Percentiles rank a stretch among this genome's conserved stretches.
These are phyloP conservation scores for Myiopsitta monachus DNA, from an alignment of 2,113 vertebrate genomes.

Conservation along the genomic window DNA sequence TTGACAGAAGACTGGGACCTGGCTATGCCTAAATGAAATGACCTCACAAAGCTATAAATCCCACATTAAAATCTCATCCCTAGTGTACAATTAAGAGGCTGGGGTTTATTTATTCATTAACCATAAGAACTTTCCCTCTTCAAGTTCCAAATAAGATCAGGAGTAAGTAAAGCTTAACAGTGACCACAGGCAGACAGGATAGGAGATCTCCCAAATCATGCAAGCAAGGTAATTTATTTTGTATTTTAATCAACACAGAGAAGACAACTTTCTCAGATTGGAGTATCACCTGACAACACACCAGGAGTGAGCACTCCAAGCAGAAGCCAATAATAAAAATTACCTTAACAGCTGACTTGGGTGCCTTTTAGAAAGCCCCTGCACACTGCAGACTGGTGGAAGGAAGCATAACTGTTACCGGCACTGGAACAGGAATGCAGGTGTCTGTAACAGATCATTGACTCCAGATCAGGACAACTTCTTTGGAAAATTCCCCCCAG, in stretches of 20 bases:
- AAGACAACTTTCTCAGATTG: neutral
- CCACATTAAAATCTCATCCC: neutral
- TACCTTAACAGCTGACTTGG: neutral
- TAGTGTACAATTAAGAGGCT: neutral
- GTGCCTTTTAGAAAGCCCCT: neutral
- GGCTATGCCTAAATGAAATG: neutral
- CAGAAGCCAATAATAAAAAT: neutral
- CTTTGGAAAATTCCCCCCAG: neutral
- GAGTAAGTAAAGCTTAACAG: neutral
- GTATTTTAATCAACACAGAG: neutral
- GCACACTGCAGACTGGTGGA: neutral
- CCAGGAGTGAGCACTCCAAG: neutral
- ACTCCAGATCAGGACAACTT: neutral
- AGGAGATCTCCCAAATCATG: neutral
- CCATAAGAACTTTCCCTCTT: neutral
- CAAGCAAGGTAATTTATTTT: neutral
- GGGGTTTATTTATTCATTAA: neutral
- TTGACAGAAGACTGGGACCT: neutral
- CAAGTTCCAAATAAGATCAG: neutral
- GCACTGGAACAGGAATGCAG: neutral
- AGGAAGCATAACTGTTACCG: neutral
- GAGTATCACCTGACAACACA: neutral
- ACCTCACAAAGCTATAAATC: neutral
- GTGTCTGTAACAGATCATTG: neutral
- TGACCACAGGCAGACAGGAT: neutral